phyloP scores from a whole-genome alignment of 2,888 invertebrate genomes.

The Lithophane ornitopus region DNA sequence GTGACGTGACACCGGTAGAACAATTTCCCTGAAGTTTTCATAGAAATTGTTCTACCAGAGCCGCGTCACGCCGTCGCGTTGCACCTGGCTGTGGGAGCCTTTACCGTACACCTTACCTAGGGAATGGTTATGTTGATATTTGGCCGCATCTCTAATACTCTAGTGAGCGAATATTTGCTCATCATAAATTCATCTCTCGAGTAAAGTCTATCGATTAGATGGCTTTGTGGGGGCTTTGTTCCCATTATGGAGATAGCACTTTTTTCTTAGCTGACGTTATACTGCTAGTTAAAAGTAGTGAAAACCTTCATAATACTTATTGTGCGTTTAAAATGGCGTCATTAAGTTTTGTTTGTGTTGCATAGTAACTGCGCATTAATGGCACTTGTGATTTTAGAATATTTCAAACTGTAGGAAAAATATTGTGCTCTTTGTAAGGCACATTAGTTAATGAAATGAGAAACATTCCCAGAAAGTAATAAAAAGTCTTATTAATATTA shows the following conservation, averaged over 20 bases:
- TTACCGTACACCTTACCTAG: background rate
- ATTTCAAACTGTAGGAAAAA: background rate
- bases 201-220: slow-evolving; percentile 37
- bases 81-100: too few species aligned
- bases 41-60: too few species aligned
- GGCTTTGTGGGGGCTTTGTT: slow-evolving; percentile 23
- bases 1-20: too few species aligned
- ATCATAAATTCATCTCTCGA: slow-evolving; percentile 48
- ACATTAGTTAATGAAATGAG: background rate
- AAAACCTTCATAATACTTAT: background rate
- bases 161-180: slow-evolving; percentile 28
- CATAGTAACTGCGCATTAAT: background rate
- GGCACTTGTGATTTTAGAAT: background rate
- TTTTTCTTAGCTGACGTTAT: slow-evolving; percentile 8
- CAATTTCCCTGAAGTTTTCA: too few species aligned
- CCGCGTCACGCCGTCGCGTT: too few species aligned
- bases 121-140: slow-evolving; percentile 17
- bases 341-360: background rate
- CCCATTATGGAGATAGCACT: slow-evolving; percentile 14
- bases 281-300: background rate
- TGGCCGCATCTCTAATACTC: slow-evolving; percentile 22
- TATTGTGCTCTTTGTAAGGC: background rate
- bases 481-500: too few species aligned
- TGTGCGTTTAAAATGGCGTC: background rate
- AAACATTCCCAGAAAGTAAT: too few species aligned